Conservation (phyloP, 35 echinoderm and acorn worm species). For the Nesometra sesokonis region DNA sequence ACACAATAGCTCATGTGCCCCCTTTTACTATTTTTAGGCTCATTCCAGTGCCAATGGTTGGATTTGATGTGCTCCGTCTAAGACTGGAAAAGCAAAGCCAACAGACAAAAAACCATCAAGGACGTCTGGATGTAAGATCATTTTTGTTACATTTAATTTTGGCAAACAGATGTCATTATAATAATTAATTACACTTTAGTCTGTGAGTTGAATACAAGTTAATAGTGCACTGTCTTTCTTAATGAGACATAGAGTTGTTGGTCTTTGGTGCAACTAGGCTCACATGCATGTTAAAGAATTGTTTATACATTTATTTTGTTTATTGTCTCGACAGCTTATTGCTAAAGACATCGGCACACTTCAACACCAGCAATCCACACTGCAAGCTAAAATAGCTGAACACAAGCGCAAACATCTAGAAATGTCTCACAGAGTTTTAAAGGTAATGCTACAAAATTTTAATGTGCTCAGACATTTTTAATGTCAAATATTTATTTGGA, state of each 20-base stretch:
- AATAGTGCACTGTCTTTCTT: too few relatives aligned
- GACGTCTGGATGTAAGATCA: conserved; percentile 60
- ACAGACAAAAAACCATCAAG: conserved; percentile 63
- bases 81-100: conserved; percentile 57
- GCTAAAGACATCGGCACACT: neutral
- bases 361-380: neutral
- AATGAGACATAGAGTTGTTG: too few relatives aligned
- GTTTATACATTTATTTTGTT: too few relatives aligned
- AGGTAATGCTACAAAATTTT: neutral
- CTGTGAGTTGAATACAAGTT: too few relatives aligned
- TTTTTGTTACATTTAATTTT: too few relatives aligned
- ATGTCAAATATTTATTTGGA: too few relatives aligned
- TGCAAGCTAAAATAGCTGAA: conserved; percentile 4
- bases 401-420: conserved; percentile 8
- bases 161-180: too few relatives aligned
- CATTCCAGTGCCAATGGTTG: conserved; percentile 71
- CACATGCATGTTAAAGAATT: too few relatives aligned
- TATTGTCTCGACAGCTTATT: neutral
- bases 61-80: conserved; percentile 46
- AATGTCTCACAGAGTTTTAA: neutral
- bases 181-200: too few relatives aligned
- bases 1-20: neutral
- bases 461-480: too few relatives aligned
- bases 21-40: conserved; percentile 6
- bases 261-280: too few relatives aligned